Evolutionary conservation across 2,888 invertebrate genomes (phyloP).

Genomic region (Lasioglossum vierecki): DNA sequence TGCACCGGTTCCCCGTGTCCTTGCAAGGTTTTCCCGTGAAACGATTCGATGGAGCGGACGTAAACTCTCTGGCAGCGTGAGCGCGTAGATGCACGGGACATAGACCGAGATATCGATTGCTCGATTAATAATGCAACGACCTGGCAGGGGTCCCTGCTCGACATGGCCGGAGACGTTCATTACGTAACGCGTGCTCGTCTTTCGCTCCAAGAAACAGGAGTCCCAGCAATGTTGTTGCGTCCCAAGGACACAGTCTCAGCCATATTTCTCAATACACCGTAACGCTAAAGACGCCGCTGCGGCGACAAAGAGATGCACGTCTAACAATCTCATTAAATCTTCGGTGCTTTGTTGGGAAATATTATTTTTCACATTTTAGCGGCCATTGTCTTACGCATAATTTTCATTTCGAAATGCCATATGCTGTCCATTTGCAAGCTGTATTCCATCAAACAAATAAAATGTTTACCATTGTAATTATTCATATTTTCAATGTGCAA

Average conservation of each 20-base stretch:
- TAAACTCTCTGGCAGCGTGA: conserved; percentile 23
- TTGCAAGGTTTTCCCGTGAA: conserved; percentile 67
- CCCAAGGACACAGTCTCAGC: neutral
- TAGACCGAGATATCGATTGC: conserved; percentile 78
- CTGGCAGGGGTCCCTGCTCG: conserved; percentile 60
- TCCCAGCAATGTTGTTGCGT: conserved; percentile 14
- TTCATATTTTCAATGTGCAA: neutral
- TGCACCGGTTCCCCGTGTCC: conserved; percentile 56
- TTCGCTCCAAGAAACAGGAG: conserved; percentile 24
- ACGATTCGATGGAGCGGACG: conserved; percentile 40
- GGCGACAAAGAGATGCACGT: neutral
- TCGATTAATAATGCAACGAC: conserved; percentile 79
- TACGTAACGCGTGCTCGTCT: conserved; percentile 44
- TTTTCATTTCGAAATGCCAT: neutral
- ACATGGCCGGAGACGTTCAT: conserved; percentile 51
- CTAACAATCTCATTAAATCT: neutral
- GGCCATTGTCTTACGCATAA: neutral
- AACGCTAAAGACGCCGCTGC: neutral
- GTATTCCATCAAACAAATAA: neutral
- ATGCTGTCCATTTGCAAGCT: too few species aligned
- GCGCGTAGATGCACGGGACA: conserved; percentile 56
- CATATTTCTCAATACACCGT: neutral
- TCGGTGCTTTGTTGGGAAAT: neutral
- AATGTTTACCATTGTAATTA: too few species aligned
- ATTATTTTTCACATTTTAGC: neutral